Conservation (phyloP, 37 sponge, comb jelly and placozoan species). For the Aplysina aerophoba region DNA sequence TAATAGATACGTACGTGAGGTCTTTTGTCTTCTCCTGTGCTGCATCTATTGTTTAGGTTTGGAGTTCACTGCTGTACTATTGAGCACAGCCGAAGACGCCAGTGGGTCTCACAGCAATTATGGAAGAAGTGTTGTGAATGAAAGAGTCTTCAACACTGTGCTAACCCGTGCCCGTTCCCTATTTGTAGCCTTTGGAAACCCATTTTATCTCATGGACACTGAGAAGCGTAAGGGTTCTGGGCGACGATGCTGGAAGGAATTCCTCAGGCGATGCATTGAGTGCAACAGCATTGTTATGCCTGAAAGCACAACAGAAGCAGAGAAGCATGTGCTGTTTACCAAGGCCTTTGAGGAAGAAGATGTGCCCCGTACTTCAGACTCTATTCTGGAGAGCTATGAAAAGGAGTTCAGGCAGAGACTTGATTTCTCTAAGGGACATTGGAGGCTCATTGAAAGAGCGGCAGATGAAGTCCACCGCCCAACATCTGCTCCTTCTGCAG, state of each 20-base stretch:
- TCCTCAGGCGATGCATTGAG: constrained; percentile 65
- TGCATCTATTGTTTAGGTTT: constrained; percentile 40
- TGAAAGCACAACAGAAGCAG: background rate
- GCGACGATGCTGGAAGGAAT: constrained; percentile 67
- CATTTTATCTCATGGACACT: constrained; percentile 48
- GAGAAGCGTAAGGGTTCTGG: constrained; percentile 31
- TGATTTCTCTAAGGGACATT: background rate
- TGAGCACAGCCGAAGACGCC: constrained; percentile 55
- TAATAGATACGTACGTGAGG: background rate
- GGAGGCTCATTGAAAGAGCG: background rate
- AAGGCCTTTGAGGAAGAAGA: background rate
- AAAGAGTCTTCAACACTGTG: constrained; percentile 74
- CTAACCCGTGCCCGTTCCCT: constrained; percentile 64
- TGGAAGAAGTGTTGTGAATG: constrained; percentile 11
- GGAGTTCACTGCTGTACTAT: constrained; percentile 66
- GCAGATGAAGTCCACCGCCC: background rate
- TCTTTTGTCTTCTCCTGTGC: background rate
- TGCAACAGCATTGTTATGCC: constrained; percentile 43
- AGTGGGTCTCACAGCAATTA: background rate
- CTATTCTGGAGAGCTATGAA: constrained; percentile 18
- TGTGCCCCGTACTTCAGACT: background rate
- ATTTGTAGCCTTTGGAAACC: constrained; percentile 75
- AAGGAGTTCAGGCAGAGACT: background rate
- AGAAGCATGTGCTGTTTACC: background rate
- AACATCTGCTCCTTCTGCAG: background rate